Evolutionary conservation across 1,140 invertebrate genomes (phyloP).

Genomic region (Papilio dardanus): DNA sequence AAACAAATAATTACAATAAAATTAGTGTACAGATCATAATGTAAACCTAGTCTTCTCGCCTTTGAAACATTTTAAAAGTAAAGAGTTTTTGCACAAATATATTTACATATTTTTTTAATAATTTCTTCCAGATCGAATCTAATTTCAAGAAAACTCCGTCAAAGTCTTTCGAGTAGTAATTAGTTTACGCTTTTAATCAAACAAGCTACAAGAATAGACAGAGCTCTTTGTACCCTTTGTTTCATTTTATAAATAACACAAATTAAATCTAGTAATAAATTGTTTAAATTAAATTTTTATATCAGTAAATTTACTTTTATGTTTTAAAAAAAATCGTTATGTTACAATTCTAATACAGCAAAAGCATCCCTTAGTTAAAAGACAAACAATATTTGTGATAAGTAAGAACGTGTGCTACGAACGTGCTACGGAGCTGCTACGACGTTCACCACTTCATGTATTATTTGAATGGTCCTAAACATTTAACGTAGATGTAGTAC

Average conservation of each 20-base stretch:
- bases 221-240: background rate
- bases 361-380: too few species aligned
- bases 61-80: background rate
- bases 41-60: too few species aligned
- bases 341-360: background rate
- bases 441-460: too few species aligned
- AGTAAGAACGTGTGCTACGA: too few species aligned
- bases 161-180: background rate
- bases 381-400: too few species aligned
- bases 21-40: too few species aligned
- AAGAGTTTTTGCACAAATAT: background rate
- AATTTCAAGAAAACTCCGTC: conserved; percentile 1
- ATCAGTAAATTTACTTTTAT: background rate
- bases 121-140: background rate
- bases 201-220: background rate
- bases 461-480: too few species aligned
- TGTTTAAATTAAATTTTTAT: background rate
- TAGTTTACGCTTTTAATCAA: conserved; percentile 1
- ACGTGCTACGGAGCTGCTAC: too few species aligned
- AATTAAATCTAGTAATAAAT: background rate
- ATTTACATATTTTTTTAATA: background rate
- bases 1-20: too few species aligned
- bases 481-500: too few species aligned
- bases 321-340: background rate
- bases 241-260: background rate